Evolutionary conservation across 2,113 vertebrate species (phyloP).

Genomic region (Rostratula benghalensis): DNA sequence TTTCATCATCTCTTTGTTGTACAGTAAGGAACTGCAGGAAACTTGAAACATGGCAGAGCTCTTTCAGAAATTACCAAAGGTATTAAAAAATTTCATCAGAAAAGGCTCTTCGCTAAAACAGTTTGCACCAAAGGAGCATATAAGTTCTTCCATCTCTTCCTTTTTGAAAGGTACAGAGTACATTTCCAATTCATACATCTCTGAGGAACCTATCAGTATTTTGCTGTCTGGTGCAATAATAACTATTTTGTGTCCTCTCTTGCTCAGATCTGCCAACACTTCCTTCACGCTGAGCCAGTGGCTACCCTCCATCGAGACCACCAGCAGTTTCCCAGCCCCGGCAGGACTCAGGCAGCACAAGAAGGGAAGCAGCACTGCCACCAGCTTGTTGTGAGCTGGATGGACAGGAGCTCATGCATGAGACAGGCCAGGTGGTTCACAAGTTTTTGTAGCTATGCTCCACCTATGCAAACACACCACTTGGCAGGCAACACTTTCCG

Average conservation of each 20-base stretch:
- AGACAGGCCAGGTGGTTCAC: rapidly evolving
- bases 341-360: neutral
- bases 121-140: rapidly evolving
- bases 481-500: neutral
- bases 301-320: slow-evolving; percentile 86
- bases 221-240: slow-evolving; percentile 76
- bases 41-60: neutral
- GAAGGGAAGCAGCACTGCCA: slow-evolving; percentile 24
- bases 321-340: slow-evolving; percentile 74
- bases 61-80: neutral
- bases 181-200: slow-evolving; percentile 60
- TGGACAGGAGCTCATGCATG: rapidly evolving
- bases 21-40: slow-evolving; percentile 76
- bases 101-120: slow-evolving; percentile 45
- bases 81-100: slow-evolving; percentile 37
- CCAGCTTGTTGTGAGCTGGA: neutral
- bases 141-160: neutral
- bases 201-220: slow-evolving; percentile 66
- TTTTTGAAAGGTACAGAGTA: slow-evolving; percentile 71
- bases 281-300: slow-evolving; percentile 85
- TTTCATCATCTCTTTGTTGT: slow-evolving; percentile 76
- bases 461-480: neutral
- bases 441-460: neutral
- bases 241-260: slow-evolving; percentile 79
- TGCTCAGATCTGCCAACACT: slow-evolving; percentile 74